These are phyloP conservation scores for Nibea coibor DNA, from an alignment of 2,113 vertebrate genomes.

Conservation along the genomic window DNA sequence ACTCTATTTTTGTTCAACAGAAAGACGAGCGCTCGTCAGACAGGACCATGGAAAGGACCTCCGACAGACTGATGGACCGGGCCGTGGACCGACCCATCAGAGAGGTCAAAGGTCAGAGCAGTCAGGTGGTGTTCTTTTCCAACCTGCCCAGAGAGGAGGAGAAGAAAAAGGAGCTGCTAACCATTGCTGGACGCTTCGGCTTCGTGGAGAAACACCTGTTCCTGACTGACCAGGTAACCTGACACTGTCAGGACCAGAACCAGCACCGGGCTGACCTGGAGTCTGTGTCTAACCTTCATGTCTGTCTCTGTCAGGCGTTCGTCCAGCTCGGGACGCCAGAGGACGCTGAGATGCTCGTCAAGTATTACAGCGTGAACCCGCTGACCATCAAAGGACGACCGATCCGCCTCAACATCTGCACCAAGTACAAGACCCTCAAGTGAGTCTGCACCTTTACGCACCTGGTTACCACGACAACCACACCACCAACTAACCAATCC, in stretches of 20 bases:
- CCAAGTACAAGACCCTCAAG: constrained; percentile 86
- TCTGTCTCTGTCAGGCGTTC: constrained; percentile 85
- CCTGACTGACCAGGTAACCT: constrained; percentile 77
- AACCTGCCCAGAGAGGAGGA: constrained; percentile 80
- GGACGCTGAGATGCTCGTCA: constrained; percentile 94
- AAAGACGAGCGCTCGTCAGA: constrained; percentile 60
- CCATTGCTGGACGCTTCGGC: constrained; percentile 81
- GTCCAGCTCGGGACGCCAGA: constrained; percentile 91
- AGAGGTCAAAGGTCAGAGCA: constrained; percentile 54
- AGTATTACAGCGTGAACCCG: constrained; percentile 92
- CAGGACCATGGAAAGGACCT: background rate
- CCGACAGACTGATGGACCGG: constrained; percentile 20
- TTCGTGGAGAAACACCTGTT: constrained; percentile 84
- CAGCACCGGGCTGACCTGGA: too few species aligned
- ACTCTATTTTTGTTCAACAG: constrained; percentile 36
- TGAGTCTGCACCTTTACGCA: constrained; percentile 60
- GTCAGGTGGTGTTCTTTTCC: constrained; percentile 85
- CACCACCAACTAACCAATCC: too few species aligned
- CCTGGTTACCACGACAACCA: background rate
- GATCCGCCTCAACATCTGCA: constrained; percentile 83
- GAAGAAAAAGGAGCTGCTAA: constrained; percentile 83
- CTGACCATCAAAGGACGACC: constrained; percentile 74
- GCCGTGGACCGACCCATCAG: constrained; percentile 31
- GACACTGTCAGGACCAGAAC: background rate
- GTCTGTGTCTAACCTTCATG: background rate